Evolutionary conservation across 2,113 vertebrate species (phyloP).

Genomic region (Ailuropoda melanoleuca): DNA sequence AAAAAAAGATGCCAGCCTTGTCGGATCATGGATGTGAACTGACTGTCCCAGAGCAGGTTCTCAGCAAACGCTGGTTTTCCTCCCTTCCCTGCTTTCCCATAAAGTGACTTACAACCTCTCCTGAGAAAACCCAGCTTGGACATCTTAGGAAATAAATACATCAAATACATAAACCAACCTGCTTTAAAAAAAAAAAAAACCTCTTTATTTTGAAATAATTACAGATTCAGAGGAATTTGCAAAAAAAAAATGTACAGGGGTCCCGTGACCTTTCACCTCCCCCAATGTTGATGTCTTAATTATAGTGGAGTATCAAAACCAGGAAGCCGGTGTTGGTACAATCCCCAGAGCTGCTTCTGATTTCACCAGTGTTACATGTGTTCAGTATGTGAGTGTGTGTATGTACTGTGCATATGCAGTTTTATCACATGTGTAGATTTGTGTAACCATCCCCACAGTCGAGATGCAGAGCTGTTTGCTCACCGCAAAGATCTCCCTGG

Average conservation of each 20-base stretch:
- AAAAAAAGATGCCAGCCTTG: neutral
- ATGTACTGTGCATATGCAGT: neutral
- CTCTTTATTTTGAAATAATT: slow-evolving; percentile 15
- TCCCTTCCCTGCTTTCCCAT: neutral
- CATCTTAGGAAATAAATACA: slow-evolving; percentile 18
- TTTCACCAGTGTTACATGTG: neutral
- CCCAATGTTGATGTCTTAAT: neutral
- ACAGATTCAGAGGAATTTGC: neutral
- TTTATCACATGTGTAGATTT: neutral
- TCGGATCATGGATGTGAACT: neutral
- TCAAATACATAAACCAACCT: neutral
- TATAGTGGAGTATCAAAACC: neutral
- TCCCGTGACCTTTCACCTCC: neutral
- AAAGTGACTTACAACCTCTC: neutral
- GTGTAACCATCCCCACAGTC: neutral
- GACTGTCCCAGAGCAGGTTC: neutral
- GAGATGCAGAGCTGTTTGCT: neutral
- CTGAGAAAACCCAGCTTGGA: neutral
- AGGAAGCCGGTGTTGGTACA: neutral
- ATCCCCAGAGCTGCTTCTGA: neutral
- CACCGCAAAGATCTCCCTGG: neutral
- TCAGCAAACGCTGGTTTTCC: neutral
- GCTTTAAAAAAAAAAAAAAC: neutral
- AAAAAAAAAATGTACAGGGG: neutral
- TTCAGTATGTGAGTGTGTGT: neutral